Percentiles rank a stretch among this genome's conserved stretches.
phyloP scores from a whole-genome alignment of 2,797 vertebrate species.

The Gymnodraco acuticeps region DNA sequence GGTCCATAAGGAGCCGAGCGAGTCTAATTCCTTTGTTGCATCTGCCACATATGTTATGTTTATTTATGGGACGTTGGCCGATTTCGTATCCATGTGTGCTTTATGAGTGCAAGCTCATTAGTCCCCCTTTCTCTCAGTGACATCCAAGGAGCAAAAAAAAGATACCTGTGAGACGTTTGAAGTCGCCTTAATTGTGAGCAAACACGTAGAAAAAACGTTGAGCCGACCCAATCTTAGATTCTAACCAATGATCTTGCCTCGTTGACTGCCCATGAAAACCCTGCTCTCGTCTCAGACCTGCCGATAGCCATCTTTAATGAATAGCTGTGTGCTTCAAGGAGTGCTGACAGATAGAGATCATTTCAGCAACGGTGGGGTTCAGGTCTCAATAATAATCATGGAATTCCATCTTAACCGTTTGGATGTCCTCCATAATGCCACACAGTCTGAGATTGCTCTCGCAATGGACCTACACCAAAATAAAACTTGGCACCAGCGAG shows the following conservation, averaged over 20 bases:
- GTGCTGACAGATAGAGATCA: constrained; percentile 85
- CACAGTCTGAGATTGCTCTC: constrained; percentile 87
- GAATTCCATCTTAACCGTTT: constrained; percentile 88
- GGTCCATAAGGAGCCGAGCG: constrained; percentile 56
- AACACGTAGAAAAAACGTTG: constrained; percentile 44
- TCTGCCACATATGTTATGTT: constrained; percentile 67
- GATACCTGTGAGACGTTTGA: constrained; percentile 66
- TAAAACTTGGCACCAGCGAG: constrained; percentile 82
- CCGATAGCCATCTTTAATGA: constrained; percentile 89
- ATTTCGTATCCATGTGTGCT: constrained; percentile 47
- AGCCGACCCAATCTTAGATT: constrained; percentile 61
- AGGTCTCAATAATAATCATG: constrained; percentile 86
- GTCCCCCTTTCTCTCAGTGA: constrained; percentile 26
- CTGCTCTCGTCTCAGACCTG: constrained; percentile 67
- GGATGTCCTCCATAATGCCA: constrained; percentile 88
- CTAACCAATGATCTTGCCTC: constrained; percentile 67
- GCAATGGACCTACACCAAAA: constrained; percentile 86
- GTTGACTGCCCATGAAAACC: constrained; percentile 77
- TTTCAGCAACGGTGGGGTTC: constrained; percentile 81
- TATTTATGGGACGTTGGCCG: constrained; percentile 46
- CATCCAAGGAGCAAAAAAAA: constrained; percentile 58
- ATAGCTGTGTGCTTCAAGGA: constrained; percentile 84
- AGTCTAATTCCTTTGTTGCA: constrained; percentile 67
- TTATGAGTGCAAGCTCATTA: constrained; percentile 55
- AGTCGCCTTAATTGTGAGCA: constrained; percentile 66